phyloP scores from a whole-genome alignment of 2,797 vertebrate species.

The Remorina albescens region DNA sequence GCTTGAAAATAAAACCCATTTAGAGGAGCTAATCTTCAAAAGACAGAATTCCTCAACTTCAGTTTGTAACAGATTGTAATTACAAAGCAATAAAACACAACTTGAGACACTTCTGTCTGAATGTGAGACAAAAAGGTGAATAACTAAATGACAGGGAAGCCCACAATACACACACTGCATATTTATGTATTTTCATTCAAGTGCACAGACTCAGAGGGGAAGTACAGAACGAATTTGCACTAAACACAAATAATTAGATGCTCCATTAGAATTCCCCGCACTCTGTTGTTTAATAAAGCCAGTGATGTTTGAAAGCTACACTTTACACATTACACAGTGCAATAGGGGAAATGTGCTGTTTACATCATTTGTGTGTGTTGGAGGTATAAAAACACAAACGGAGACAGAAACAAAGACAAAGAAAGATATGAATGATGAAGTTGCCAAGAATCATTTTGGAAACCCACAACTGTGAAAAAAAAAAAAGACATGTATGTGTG shows the following conservation, averaged over 20 bases:
- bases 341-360: slow-evolving; percentile 30
- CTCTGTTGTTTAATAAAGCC: slow-evolving; percentile 57
- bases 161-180: background rate
- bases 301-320: slow-evolving; percentile 26
- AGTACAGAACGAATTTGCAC: slow-evolving; percentile 27
- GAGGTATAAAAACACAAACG: slow-evolving; percentile 14
- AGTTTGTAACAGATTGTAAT: slow-evolving; percentile 74
- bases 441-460: slow-evolving; percentile 38
- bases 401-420: slow-evolving; percentile 8
- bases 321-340: slow-evolving; percentile 39
- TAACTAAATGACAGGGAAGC: slow-evolving; percentile 5
- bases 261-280: slow-evolving; percentile 75
- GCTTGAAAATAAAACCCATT: slow-evolving; percentile 76
- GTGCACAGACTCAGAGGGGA: slow-evolving; percentile 17
- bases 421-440: background rate
- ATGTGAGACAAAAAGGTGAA: slow-evolving; percentile 50
- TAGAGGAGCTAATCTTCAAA: slow-evolving; percentile 79
- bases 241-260: slow-evolving; percentile 75
- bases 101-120: slow-evolving; percentile 46
- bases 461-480: slow-evolving; percentile 25
- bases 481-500: slow-evolving; percentile 16
- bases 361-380: slow-evolving; percentile 38
- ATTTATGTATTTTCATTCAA: background rate
- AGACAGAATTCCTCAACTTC: slow-evolving; percentile 75
- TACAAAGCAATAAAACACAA: slow-evolving; percentile 72